Evolutionary conservation across 2,888 invertebrate genomes (phyloP).

Genomic region (Drosophila fungiperda): DNA sequence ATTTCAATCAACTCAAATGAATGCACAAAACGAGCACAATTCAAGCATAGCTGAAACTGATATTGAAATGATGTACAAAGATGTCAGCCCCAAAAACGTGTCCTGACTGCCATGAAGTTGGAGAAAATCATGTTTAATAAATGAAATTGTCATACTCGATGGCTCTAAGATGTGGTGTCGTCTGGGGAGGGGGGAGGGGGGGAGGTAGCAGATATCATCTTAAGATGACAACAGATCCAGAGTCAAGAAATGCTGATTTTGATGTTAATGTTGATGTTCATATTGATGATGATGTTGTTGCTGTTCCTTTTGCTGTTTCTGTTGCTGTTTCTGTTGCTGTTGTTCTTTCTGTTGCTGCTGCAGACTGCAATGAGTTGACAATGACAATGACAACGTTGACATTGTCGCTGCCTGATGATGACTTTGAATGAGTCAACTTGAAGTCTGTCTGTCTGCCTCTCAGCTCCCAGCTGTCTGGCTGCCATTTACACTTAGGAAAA

Average conservation of each 20-base stretch:
- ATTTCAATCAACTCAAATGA: constrained; percentile 34
- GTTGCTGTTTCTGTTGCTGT: constrained; percentile 14
- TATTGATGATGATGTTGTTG: not conserved
- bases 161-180: constrained; percentile 41
- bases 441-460: constrained; percentile 15
- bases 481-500: not conserved
- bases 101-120: constrained; percentile 38
- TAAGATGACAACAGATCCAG: constrained; percentile 35
- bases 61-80: not conserved
- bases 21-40: constrained; percentile 28
- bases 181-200: constrained; percentile 8
- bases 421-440: constrained; percentile 69
- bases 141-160: constrained; percentile 75
- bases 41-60: not conserved
- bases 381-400: constrained; percentile 62
- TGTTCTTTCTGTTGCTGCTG: constrained; percentile 24
- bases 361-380: constrained; percentile 54
- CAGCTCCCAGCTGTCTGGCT: not conserved
- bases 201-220: constrained; percentile 19
- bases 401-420: constrained; percentile 60
- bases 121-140: constrained; percentile 70
- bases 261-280: constrained; percentile 16
- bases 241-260: constrained; percentile 5
- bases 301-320: constrained; percentile 4
- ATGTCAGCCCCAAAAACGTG: constrained; percentile 16